Evolutionary conservation across 2,797 vertebrate species (phyloP), one percentile per base, ranked within the genome.

Genomic region (Xenentodon cancila): DNA sequence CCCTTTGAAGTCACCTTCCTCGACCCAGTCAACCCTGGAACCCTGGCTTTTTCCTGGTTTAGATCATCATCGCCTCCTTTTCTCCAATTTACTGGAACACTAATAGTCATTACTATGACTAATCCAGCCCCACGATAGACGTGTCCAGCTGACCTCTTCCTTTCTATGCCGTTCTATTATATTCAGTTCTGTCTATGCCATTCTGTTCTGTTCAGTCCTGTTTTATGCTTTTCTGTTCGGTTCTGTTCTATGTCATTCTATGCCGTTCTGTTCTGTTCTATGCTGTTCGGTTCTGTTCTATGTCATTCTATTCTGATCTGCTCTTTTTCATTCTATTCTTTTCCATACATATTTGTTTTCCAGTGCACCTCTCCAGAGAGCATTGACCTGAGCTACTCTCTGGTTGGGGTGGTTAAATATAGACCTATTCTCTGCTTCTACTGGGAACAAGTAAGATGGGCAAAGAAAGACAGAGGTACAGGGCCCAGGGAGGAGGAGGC

Each of bases 351-450:
- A 64, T 64, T 19, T 57, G 1, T 50, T 77, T 79, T 84, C 53
- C 73, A 78, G 66, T 66, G 57, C 80, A 86, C 69, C 62, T 82
- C 79, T 85, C 84, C 53, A 58, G 82, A 25, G 79, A 84, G 84
- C 27, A 1, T 69, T 77, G 84, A 76, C 86, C 84, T 66, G 72
- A 84, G 72, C 69, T 75, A 46, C 52, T 64, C 76, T 71, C 67
- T 77, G 67, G 74, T 79, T 81, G 53, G 77, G 55, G 58, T 71
- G 57, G 77, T 77, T 84, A 87, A 86, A 85, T 85, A 79, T 88
- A 88, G 80, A 84, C 68, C 71, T 71, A 64, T 82, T 80, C 69
- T 75, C 73, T 45, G 75, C 59, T 58, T 70, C 74, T 73, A 81
- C 49, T 50, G 68, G 79, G 79, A 69, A 70, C 69, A 68, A 68